Evolutionary conservation across 2,888 invertebrate species (phyloP).

Genomic region (Pogonocherus hispidulus): DNA sequence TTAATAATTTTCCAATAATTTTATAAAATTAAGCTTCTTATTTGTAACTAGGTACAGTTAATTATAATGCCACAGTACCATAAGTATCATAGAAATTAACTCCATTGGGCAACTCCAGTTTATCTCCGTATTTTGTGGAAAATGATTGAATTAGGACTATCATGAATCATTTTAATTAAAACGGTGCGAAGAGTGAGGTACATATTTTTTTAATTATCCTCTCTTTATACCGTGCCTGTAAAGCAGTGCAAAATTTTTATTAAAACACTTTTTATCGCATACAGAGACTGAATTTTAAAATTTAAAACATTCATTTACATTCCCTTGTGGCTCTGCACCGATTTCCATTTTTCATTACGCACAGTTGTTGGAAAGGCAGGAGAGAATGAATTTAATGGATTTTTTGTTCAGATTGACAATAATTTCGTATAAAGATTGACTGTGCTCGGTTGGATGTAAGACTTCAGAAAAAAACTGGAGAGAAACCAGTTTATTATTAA

Average conservation of each 20-base stretch:
- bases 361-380: background rate
- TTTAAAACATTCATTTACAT: background rate
- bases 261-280: background rate
- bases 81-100: background rate
- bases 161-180: background rate
- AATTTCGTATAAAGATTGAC: background rate
- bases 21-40: too few relatives aligned
- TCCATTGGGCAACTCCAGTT: background rate
- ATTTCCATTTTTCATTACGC: background rate
- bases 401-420: background rate
- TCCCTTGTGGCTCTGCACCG: background rate
- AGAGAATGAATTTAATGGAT: background rate
- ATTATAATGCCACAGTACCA: too few relatives aligned
- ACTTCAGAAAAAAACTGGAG: background rate
- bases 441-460: background rate
- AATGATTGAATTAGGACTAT: background rate
- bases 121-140: background rate
- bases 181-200: background rate
- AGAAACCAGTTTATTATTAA: too few relatives aligned
- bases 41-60: too few relatives aligned
- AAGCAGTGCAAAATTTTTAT: background rate
- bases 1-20: too few relatives aligned
- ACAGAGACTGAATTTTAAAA: too few relatives aligned
- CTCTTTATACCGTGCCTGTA: background rate
- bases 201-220: background rate